Conservation (phyloP, 2,888 invertebrate genomes). For the Prosopocoilus inquinatus region DNA sequence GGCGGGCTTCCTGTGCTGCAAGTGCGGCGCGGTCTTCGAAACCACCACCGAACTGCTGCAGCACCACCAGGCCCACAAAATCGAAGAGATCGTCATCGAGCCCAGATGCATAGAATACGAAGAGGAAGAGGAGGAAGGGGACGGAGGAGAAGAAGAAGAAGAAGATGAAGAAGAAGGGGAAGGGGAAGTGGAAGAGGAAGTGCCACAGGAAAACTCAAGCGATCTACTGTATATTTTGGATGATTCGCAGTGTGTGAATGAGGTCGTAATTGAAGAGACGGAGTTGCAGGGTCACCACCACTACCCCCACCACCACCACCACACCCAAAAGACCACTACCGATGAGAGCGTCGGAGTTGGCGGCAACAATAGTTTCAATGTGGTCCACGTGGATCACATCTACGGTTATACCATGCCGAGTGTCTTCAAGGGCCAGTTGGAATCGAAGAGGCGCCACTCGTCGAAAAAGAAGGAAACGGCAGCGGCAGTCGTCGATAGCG, state of each 20-base stretch:
- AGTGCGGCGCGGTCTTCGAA: slow-evolving; percentile 39
- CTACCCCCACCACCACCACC: slow-evolving; percentile 12
- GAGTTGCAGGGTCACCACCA: too few species aligned
- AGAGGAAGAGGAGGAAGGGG: slow-evolving; percentile 27
- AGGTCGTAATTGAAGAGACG: slow-evolving; percentile 43
- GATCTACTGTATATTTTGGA: slow-evolving; percentile 46
- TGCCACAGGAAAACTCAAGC: slow-evolving; percentile 30
- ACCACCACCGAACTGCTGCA: slow-evolving; percentile 40
- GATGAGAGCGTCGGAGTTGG: not conserved
- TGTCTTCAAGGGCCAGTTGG: slow-evolving; percentile 32
- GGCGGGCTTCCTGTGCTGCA: slow-evolving; percentile 42
- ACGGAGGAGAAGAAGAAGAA: not conserved
- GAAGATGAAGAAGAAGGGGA: not conserved
- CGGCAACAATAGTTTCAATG: slow-evolving; percentile 28
- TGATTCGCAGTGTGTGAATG: slow-evolving; percentile 41
- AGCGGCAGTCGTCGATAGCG: slow-evolving; percentile 9
- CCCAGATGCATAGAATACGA: slow-evolving; percentile 12
- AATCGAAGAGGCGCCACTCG: slow-evolving; percentile 24
- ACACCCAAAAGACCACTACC: slow-evolving; percentile 12
- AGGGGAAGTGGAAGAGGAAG: slow-evolving; percentile 29
- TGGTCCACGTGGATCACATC: slow-evolving; percentile 44
- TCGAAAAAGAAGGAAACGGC: slow-evolving; percentile 21
- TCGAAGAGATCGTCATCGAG: slow-evolving; percentile 20
- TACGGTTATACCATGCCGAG: slow-evolving; percentile 44
- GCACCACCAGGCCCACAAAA: slow-evolving; percentile 43